Base-by-base conservation (phyloP, 2,888 invertebrate species). In the Aethes cnicana region DNA sequence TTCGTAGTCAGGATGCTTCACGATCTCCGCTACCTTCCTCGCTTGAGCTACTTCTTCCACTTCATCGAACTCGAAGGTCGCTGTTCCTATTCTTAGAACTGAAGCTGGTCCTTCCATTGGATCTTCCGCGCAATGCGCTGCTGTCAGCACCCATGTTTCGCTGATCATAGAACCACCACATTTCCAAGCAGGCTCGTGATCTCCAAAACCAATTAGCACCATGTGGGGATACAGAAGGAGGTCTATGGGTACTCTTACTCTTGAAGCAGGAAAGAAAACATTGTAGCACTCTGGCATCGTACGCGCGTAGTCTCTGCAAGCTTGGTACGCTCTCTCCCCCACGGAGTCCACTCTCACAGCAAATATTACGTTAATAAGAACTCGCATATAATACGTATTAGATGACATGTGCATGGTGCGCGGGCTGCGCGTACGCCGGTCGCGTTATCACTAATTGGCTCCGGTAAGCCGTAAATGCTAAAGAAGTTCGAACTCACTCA, bases 191-290 rank as follows among this genome's bases (percentile, higher is more conserved):
- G 77, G 74, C 9, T 50, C 50, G 2, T 53, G 11, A 20, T 63
- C 66, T 8, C 63, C 58, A 43, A 82, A 88, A 9, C 89, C 89
- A n/a, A 89, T 84, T 1, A 89, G 55, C n/a, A 91, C 92, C 93
- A 92, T 93, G 56, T 93, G 93, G 3, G 93, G 93, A 65, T 92
- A 93, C 57, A 92, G 83, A 0, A 90, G 68, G 1, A 82, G 62
- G 54, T 90, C 90, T 1, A 90, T 75, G 0, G 90, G 90, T 0
- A 90, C 82, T 59, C 90, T 66, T 0, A 79, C 68, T 66, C 72
- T 79, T 9, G 68, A 37, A 1, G 54, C 59, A 3, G 87, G 84
- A 8, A 76, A 61, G 0, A 87, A 55, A 9, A 89, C 66, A 32
- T 90, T 89, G n/a, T 78, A 79, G 26, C 90, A 90, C 57, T 90